phyloP scores from a whole-genome alignment of 2,797 vertebrate species.

The Danio choprae region DNA sequence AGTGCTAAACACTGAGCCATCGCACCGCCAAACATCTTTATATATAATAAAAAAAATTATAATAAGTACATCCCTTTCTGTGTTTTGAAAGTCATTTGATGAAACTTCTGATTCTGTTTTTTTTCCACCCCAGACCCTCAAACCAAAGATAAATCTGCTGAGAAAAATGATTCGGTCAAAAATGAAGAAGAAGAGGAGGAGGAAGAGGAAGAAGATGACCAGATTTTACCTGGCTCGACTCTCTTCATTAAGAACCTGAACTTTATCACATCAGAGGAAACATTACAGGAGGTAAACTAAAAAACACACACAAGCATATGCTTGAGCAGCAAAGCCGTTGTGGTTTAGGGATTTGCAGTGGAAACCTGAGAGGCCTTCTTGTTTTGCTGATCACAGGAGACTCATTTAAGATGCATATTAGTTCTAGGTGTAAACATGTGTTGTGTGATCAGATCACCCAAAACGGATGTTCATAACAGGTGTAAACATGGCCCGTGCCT shows the following conservation, averaged over 20 bases:
- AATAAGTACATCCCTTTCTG: too few relatives aligned
- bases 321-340: not conserved
- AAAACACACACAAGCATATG: not conserved
- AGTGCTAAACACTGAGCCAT: too few relatives aligned
- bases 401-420: not conserved
- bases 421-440: not conserved
- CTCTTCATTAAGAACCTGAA: slow-evolving; percentile 97
- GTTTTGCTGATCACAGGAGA: slow-evolving; percentile 1
- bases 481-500: not conserved
- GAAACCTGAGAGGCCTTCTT: not conserved
- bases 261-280: slow-evolving; percentile 89
- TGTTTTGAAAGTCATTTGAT: too few relatives aligned
- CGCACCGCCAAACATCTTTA: too few relatives aligned
- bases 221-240: slow-evolving; percentile 86
- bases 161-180: slow-evolving; percentile 34
- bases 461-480: slow-evolving; percentile 15
- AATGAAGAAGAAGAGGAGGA: slow-evolving; percentile 51
- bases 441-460: not conserved
- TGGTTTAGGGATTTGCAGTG: not conserved
- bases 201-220: slow-evolving; percentile 82
- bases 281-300: slow-evolving; percentile 80
- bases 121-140: not conserved
- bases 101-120: not conserved
- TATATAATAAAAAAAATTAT: too few relatives aligned
- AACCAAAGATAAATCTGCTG: slow-evolving; percentile 42